Percentiles rank a stretch among this genome's conserved stretches.
Conservation (phyloP, 2,888 invertebrate species). For the Candidula unifasciata region DNA sequence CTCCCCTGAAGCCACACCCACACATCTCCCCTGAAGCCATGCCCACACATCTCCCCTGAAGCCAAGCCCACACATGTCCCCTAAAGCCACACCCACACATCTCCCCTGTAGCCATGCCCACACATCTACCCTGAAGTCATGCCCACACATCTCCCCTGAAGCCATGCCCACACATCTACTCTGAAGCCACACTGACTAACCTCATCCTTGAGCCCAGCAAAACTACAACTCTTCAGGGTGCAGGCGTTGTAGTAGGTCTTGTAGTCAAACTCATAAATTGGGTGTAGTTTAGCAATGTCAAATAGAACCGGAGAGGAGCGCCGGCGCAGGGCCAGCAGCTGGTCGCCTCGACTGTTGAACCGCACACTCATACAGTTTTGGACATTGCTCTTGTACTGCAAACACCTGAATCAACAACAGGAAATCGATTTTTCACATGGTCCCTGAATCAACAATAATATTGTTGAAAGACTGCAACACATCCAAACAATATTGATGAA, state of each 20-base stretch:
- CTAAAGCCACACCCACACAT: no score
- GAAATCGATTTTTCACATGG: background rate
- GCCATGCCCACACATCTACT: no score
- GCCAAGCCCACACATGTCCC: no score
- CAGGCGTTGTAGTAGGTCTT: constrained; percentile 95
- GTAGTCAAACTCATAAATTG: constrained; percentile 92
- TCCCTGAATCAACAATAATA: no score
- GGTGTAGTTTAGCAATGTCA: constrained; percentile 82
- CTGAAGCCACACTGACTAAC: constrained; percentile 58
- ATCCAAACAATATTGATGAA: no score
- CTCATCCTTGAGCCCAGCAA: constrained; percentile 91
- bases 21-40: no score
- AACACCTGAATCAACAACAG: background rate
- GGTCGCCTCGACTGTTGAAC: constrained; percentile 88
- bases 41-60: no score
- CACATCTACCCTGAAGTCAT: no score
- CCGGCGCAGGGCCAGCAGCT: constrained; percentile 88
- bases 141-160: no score
- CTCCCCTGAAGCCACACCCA: no score
- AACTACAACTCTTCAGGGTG: constrained; percentile 97
- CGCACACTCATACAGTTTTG: constrained; percentile 89
- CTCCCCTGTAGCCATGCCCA: no score
- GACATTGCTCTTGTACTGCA: constrained; percentile 42
- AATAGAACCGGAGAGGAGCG: constrained; percentile 92
- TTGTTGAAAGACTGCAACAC: no score